These are phyloP conservation scores for Cyprinodon variegatus DNA, from an alignment of 2,113 vertebrate genomes.

Conservation along the genomic window DNA sequence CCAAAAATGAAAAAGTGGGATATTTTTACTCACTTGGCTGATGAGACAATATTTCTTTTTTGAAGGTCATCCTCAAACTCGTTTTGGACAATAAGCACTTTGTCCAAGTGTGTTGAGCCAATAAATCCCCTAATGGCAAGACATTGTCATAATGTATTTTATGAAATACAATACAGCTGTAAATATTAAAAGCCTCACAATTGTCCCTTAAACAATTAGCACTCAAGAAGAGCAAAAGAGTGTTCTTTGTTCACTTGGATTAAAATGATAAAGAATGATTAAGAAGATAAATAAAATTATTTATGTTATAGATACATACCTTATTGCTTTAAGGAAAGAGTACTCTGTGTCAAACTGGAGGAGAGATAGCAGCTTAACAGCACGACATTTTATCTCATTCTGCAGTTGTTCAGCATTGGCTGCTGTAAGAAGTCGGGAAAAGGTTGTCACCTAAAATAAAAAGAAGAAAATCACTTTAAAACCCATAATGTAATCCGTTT, in stretches of 20 bases:
- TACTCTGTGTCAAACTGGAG: conserved; percentile 94
- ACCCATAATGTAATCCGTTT: background rate
- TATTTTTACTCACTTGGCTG: conserved; percentile 42
- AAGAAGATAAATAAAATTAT: background rate
- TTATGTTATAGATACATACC: conserved; percentile 81
- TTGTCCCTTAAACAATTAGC: background rate
- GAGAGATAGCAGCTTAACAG: conserved; percentile 83
- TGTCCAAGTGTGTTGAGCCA: conserved; percentile 16
- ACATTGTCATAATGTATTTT: background rate
- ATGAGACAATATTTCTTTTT: conserved; percentile 38
- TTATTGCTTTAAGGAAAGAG: conserved; percentile 89
- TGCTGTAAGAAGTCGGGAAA: conserved; percentile 91
- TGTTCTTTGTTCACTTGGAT: background rate
- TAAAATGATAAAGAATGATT: no score
- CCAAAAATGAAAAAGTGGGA: background rate
- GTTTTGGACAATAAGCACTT: conserved; percentile 45
- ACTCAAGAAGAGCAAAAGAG: background rate
- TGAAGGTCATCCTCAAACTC: conserved; percentile 28
- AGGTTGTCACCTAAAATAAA: conserved; percentile 88
- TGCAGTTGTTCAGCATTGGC: conserved; percentile 59
- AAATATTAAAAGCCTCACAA: background rate
- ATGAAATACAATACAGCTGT: background rate
- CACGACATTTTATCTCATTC: background rate
- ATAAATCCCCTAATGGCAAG: conserved; percentile 33
- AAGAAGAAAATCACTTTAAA: background rate